phyloP scores from a whole-genome alignment of 1,140 invertebrate genomes.

The Caerostris extrusa region DNA sequence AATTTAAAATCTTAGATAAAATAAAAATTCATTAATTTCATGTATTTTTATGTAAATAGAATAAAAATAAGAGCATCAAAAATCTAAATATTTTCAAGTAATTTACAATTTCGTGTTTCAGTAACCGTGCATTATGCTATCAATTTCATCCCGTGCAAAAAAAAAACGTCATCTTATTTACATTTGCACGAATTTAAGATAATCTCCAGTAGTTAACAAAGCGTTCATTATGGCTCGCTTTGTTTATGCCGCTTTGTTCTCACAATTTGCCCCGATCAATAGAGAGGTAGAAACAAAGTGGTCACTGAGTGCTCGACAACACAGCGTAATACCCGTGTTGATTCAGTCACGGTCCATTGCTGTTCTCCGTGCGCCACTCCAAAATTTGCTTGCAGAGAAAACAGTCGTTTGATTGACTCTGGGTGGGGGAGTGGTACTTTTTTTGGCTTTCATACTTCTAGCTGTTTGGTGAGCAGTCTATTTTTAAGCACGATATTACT shows the following conservation, averaged over 20 bases:
- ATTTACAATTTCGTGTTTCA: too few species aligned
- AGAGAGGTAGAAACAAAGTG: slow-evolving; percentile 34
- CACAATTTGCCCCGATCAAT: neutral
- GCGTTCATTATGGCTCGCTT: neutral
- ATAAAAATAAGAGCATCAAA: too few species aligned
- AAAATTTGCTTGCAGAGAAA: neutral
- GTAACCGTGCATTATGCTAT: too few species aligned
- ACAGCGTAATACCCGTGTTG: slow-evolving; percentile 2
- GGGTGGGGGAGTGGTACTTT: neutral
- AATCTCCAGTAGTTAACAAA: neutral
- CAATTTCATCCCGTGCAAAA: too few species aligned
- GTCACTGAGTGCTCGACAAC: neutral
- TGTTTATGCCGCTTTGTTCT: neutral
- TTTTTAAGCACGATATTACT: too few species aligned
- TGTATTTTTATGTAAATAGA: too few species aligned
- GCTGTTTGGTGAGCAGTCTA: too few species aligned
- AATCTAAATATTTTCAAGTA: too few species aligned
- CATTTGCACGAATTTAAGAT: too few species aligned
- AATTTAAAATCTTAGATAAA: too few species aligned
- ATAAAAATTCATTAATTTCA: too few species aligned
- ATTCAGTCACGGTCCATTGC: neutral
- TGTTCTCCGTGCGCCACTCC: neutral
- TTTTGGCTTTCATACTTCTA: neutral
- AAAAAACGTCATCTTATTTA: too few species aligned
- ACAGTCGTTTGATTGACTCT: slow-evolving; percentile 9